Base-by-base conservation (phyloP, 2,113 vertebrate species). In the Notarius quadriscutis region DNA sequence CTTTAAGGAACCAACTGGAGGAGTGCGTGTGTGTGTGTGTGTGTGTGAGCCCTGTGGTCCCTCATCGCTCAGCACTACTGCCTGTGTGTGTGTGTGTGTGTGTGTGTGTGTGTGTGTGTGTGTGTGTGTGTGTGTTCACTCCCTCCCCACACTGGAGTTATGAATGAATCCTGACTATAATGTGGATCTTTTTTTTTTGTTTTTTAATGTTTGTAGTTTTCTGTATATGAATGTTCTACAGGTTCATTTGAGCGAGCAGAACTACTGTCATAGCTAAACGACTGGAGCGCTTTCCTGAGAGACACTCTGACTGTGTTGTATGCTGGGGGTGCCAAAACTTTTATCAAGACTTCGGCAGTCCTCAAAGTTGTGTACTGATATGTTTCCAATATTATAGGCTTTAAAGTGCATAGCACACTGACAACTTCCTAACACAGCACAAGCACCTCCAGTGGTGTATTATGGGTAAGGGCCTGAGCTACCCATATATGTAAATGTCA, bases 121-220 rank as follows among this genome's bases (percentile, higher is more conserved):
- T 90, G 89, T 92, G 8, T 93, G 91, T 93, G 90, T 86, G 77
- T 93, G 91, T 92, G 94, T 92, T 93, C 2, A 69, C 85, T 67
- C 65, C 79, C 86, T 30, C 95, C 94, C 96, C 96, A 97, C 96
- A 97, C 97, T 98, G 96, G 97, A 97, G 95, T 94, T 94, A 91
- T 85, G 89, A 92, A 90, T 85, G 89, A 80, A 84, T 93, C 91
- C 89, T 87, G 85, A 92, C 81, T 92, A 84, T 88, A 87, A 88
- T 93, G 87, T 87, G 87, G 41, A 82, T 72, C 83, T 74, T 91
- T 84, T 90, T 91, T 51, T 90, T 83, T 30, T 30, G 90, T 89
- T 90, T n/a, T 82, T 79, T 89, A 89, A 85, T 87, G 69, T 86
- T 41, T 80, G 17, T 60, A 80, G 90, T 81, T 90, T 50, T 92